Base-by-base conservation (phyloP, 2,113 vertebrate genomes). In the Pseudopipra pipra region DNA sequence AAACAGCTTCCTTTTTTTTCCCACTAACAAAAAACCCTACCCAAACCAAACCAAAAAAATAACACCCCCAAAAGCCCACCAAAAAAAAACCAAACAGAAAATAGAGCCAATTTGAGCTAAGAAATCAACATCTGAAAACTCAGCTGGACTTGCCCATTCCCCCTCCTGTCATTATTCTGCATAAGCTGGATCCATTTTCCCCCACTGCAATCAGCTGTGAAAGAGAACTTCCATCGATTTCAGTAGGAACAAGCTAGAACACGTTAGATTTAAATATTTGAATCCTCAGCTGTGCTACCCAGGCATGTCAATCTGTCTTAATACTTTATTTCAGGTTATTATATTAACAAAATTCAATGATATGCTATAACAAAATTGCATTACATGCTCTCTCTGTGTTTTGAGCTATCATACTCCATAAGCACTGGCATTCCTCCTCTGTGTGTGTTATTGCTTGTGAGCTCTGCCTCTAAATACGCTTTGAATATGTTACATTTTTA, bases 311-410 rank as follows among this genome's bases (percentile, higher is more conserved):
- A 46, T 82, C 90, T 87, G 85, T 87, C 90, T 89, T 87, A 86
- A 84, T 80, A 90, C 76, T 93, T 92, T 82, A 87, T 97, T 95
- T 88, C 80, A 75, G 88, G 90, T 92, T 92, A 82, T 95, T 85
- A 78, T 23, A 95, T 89, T 85, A 85, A 92, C 76, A 67, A 81
- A 96, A 95, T 81, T 86, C 94, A 75, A 85, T 67, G 86, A 88
- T 77, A 75, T 72, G 93, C 95, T 92, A 0, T 54, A 72, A 71
- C 27, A 47, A 70, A 95, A 90, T 86, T 91, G 68, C 79, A 92
- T 93, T 89, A 85, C 82, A 77, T 74, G 92, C 72, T 77, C 15
- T 70, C 82, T 46, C 65, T 72, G 74, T 66, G 79, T 90, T 90
- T 37, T 43, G 72, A 90, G 85, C 85, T 71, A 12, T 89, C 21